Base-by-base conservation (phyloP, 2,113 vertebrate genomes). In the Labeo catla region DNA sequence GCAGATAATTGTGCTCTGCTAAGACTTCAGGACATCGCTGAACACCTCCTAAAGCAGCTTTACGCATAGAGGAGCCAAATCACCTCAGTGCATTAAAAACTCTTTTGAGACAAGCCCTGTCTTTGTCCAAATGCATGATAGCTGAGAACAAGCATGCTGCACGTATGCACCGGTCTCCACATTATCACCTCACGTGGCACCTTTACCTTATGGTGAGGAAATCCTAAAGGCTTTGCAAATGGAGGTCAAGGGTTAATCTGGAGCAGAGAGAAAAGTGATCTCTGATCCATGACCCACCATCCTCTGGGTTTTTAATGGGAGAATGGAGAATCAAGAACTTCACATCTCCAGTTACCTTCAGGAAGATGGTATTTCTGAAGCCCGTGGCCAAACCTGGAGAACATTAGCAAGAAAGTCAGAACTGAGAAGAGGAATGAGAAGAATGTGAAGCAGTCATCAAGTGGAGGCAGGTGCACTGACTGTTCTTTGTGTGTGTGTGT, bases 381-480 rank as follows among this genome's bases (percentile, higher is more conserved):
- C 70, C 84, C 80, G 50, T 84, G 83, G 86, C 57, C 57, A 21
- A 59, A 59, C 54, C 54, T 77, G 88, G 86, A 81, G 87, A 84
- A 87, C 87, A 88, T 91, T 90, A 89, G 43, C 54, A 85, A 89
- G 91, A 88, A 90, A 92, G 63, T 13, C 3, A 50, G 61, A 61
- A 34, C 65, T 80, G 82, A 66, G 70, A 88, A 86, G 68, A 92
- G 83, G 63, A 3, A 70, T 76, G 65, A n/a, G 12, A 49, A 47
- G 79, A 76, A 77, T 81, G 80, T 83, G 81, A 66, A 21, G 57
- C 57, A 89, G 82, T 39, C 39, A 39, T 39, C 39, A 39, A 39
- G 39, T 73, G 85, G 76, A 90, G 78, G 74, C 91, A 94, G 92
- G 91, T 93, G 90, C 52, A 86, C 90, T 89, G 82, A 88, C 88